Conservation (phyloP, 1,140 invertebrate species). For the Drosophila pandora region DNA sequence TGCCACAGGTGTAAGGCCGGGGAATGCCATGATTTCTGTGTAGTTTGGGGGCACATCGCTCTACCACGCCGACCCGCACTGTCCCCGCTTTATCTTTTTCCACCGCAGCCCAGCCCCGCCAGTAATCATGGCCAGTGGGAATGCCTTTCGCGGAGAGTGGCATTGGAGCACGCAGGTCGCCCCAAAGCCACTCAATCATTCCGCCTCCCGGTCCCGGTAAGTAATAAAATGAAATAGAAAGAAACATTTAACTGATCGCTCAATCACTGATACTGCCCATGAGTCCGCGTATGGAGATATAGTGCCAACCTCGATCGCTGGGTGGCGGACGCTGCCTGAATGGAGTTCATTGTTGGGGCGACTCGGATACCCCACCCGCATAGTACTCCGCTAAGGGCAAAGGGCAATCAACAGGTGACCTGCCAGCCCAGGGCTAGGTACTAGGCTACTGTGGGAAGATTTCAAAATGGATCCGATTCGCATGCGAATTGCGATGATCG, state of each 20-base stretch:
- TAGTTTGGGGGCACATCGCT: not conserved
- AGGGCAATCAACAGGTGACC: slow-evolving; percentile 52
- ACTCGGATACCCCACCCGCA: slow-evolving; percentile 45
- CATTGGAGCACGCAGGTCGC: slow-evolving; percentile 49
- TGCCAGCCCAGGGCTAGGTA: slow-evolving; percentile 6
- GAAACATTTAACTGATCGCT: slow-evolving; percentile 76
- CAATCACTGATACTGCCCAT: slow-evolving; percentile 75
- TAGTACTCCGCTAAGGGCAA: slow-evolving; percentile 26
- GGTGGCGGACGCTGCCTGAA: slow-evolving; percentile 46
- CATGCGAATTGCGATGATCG: not conserved
- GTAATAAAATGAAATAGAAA: slow-evolving; percentile 41
- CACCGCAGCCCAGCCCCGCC: slow-evolving; percentile 32
- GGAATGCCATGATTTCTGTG: no score
- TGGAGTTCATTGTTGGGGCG: slow-evolving; percentile 58
- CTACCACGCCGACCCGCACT: slow-evolving; percentile 22
- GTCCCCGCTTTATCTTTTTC: slow-evolving; percentile 38
- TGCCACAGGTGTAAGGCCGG: not conserved
- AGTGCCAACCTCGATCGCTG: slow-evolving; percentile 12
- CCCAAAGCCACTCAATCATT: slow-evolving; percentile 77
- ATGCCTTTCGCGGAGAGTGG: slow-evolving; percentile 42
- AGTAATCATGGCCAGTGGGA: slow-evolving; percentile 44
- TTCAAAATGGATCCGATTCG: not conserved
- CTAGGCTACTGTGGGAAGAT: slow-evolving; percentile 42
- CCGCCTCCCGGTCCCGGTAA: slow-evolving; percentile 60
- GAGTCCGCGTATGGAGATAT: slow-evolving; percentile 8